A percentile compares a stretch with the other conserved stretches of the same genome.
Evolutionary conservation across 92 coral and sea anemone genomes (phyloP).

Genomic region (Bergia sp.): DNA sequence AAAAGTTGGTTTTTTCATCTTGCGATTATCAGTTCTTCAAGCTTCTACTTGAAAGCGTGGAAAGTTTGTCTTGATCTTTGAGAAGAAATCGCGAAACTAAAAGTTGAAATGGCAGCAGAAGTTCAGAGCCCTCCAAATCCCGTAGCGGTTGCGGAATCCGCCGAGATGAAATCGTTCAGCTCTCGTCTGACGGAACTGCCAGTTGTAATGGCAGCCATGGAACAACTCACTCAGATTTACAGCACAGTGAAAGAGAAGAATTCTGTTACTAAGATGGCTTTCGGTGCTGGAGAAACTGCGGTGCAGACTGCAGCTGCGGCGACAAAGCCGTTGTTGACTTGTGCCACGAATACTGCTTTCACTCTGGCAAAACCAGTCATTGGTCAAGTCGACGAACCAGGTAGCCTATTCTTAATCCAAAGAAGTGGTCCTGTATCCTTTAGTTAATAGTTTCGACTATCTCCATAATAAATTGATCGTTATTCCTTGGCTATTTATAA

Average conservation of each 20-base stretch:
- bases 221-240: slow-evolving; percentile 81
- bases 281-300: slow-evolving; percentile 94
- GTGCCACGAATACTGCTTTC: slow-evolving; percentile 76
- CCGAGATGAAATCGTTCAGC: slow-evolving; percentile 67
- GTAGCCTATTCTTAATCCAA: slow-evolving; percentile 27
- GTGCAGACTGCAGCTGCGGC: slow-evolving; percentile 82
- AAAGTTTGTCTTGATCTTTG: neutral
- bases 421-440: neutral
- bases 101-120: slow-evolving; percentile 65
- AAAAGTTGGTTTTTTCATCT: neutral
- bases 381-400: slow-evolving; percentile 84
- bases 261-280: slow-evolving; percentile 85
- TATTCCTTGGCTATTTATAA: no score
- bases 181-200: slow-evolving; percentile 88
- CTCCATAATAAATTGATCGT: no score
- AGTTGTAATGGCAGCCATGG: slow-evolving; percentile 89
- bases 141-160: slow-evolving; percentile 47
- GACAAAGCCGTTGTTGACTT: slow-evolving; percentile 73
- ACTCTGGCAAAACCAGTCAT: slow-evolving; percentile 91
- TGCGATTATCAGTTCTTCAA: neutral
- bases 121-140: slow-evolving; percentile 57
- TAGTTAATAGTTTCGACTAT: no score
- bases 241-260: slow-evolving; percentile 83
- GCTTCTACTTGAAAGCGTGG: neutral
- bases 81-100: neutral